Evolutionary conservation across 2,797 vertebrate species (phyloP).

Genomic region (Coracias cyanogaster): DNA sequence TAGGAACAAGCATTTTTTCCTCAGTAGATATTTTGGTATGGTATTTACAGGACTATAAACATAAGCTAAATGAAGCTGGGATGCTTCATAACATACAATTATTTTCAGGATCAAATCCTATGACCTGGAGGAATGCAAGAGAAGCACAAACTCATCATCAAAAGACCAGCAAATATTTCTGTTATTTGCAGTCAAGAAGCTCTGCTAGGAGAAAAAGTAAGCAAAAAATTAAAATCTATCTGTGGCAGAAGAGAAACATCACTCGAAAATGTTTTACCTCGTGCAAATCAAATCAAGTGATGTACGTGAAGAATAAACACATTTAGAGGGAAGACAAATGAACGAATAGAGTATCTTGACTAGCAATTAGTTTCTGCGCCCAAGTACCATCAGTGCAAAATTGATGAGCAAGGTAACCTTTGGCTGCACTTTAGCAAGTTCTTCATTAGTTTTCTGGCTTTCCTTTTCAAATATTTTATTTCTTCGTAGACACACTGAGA

Average conservation of each 20-base stretch:
- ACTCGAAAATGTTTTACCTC: constrained; percentile 71
- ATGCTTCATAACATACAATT: background rate
- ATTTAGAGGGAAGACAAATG: constrained; percentile 67
- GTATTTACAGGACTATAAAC: constrained; percentile 25
- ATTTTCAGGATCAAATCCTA: constrained; percentile 16
- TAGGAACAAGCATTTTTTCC: background rate
- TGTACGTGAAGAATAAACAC: constrained; percentile 73
- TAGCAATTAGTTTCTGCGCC: constrained; percentile 70
- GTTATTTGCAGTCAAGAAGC: constrained; percentile 2
- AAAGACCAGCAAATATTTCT: constrained; percentile 47
- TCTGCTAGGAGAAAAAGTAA: background rate
- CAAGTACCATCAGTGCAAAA: constrained; percentile 64
- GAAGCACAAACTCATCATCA: background rate
- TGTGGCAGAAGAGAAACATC: constrained; percentile 57
- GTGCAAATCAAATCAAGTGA: constrained; percentile 76
- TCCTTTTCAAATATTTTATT: constrained; percentile 64
- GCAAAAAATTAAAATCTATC: constrained; percentile 54
- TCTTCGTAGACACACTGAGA: background rate
- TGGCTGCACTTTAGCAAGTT: constrained; percentile 70
- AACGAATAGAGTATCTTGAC: constrained; percentile 62
- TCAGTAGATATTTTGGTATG: background rate
- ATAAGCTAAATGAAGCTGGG: background rate
- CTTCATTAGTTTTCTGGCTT: constrained; percentile 66
- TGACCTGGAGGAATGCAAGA: background rate
- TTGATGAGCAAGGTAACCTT: constrained; percentile 66